Base-by-base conservation (phyloP, 1,140 invertebrate species). In the Drusus annulatus region DNA sequence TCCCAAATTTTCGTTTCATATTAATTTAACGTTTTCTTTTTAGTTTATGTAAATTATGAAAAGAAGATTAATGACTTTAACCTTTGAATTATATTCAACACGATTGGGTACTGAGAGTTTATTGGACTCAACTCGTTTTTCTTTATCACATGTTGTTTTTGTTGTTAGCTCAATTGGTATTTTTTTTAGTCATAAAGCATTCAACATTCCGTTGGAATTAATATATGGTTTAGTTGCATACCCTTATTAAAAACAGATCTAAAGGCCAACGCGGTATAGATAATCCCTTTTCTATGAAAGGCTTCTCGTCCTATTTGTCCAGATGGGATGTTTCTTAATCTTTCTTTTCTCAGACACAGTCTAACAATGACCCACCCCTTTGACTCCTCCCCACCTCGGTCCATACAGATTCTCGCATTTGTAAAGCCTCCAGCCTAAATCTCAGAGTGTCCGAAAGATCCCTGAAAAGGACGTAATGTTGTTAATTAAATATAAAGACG, bases 161-260 rank as follows among this genome's bases (percentile, higher is more conserved):
- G 31, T 28, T 28, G 25, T 45, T 45, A 45, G 1, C 36, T 45
- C 10, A 1, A 45, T 13, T 13, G 1, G 36, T 45, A 45, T 13
- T 45, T 45, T 45, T 8, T 45, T 45, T 45, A 10, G 7, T 8
- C 36, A 13, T 45, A 10, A 10, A 13, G 36, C 7, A 45, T 45
- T 13, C 36, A 1, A 45, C 36, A 65, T 65, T 65, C 62, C 23
- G 16, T 13, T 15, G 62, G 25, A 50, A 69, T 69, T 51, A 51
- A 69, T 69, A 69, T 50, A 69, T 69, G 51, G 65, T 69, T 69
- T 51, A 51, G 65, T 19, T 69, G 16, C 21, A 6, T 45, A 19
- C 65, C 65, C 65, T 69, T 69, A 69, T 69, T 69, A 50, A 69
- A 69, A 69, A 69, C 65, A 31, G 45, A 69, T 69, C 45, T 69